A percentile compares a stretch with the other conserved stretches of the same genome.
Conservation (phyloP, 2,888 invertebrate species). For the Leucophenga montana region DNA sequence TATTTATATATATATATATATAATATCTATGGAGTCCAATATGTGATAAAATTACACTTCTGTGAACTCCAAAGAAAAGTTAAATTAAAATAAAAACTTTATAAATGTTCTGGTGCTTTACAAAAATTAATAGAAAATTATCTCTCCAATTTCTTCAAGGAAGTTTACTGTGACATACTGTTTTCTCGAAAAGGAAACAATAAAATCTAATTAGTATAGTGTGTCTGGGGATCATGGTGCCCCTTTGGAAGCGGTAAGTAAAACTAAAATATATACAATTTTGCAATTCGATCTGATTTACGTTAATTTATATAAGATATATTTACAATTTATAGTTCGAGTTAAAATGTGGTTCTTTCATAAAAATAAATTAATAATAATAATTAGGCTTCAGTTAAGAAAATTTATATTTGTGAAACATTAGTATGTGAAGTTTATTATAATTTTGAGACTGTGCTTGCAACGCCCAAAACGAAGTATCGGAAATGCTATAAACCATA, state of each 20-base stretch:
- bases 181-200: slow-evolving; percentile 53
- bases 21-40: not conserved
- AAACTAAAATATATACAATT: not conserved
- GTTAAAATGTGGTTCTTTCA: no score
- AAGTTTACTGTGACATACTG: slow-evolving; percentile 42
- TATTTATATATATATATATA: no score
- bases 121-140: slow-evolving; percentile 4
- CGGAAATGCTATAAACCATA: no score
- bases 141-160: slow-evolving; percentile 41
- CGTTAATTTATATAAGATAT: no score
- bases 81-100: slow-evolving; percentile 9
- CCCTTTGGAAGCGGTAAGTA: slow-evolving; percentile 72
- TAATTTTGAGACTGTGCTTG: no score
- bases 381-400: no score
- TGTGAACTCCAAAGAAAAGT: not conserved
- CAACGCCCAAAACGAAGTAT: no score
- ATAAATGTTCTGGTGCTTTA: slow-evolving; percentile 38
- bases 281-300: not conserved
- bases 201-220: slow-evolving; percentile 53
- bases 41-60: slow-evolving; percentile 6
- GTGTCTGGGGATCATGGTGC: slow-evolving; percentile 71
- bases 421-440: no score
- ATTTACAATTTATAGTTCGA: no score
- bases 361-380: no score
- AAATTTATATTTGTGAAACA: no score